These are phyloP conservation scores for Labia minor DNA, from an alignment of 2,888 invertebrate species.

Conservation along the genomic window DNA sequence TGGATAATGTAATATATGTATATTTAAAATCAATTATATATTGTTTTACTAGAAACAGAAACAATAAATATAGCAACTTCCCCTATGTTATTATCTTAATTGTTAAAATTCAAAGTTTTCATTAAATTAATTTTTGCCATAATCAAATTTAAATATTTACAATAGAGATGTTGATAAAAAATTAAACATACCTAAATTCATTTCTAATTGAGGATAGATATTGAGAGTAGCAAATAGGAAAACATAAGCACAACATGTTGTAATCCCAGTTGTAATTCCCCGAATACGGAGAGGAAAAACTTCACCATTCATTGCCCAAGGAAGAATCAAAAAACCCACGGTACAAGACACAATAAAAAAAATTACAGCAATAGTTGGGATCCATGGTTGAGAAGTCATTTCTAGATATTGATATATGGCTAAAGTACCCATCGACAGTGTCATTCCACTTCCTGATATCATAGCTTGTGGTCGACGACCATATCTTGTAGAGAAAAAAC, in stretches of 20 bases:
- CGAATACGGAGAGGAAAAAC: conserved; percentile 43
- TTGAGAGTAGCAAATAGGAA: conserved; percentile 45
- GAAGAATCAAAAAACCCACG: conserved; percentile 44
- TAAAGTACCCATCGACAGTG: conserved; percentile 41
- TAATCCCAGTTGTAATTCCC: conserved; percentile 40
- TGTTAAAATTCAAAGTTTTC: neutral
- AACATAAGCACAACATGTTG: conserved; percentile 40
- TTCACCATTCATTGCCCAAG: conserved; percentile 47
- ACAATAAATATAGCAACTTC: too few species aligned
- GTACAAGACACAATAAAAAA: conserved; percentile 43
- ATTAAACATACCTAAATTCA: too few species aligned
- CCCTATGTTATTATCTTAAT: too few species aligned
- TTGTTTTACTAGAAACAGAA: too few species aligned
- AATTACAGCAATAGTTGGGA: conserved; percentile 39
- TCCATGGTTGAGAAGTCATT: conserved; percentile 30
- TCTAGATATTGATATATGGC: conserved; percentile 35
- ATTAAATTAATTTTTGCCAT: neutral
- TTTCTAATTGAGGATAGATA: conserved; percentile 40
- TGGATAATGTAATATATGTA: too few species aligned
- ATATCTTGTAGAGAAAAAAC: conserved; percentile 41
- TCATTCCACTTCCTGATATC: conserved; percentile 46
- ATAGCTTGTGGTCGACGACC: conserved; percentile 49
- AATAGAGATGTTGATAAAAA: too few species aligned
- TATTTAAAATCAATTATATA: too few species aligned
- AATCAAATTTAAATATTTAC: neutral